Percentiles rank a stretch among this genome's conserved stretches.
These are phyloP conservation scores for Ichneumoninae sp. DNA, from an alignment of 2,888 invertebrate species.

Conservation along the genomic window DNA sequence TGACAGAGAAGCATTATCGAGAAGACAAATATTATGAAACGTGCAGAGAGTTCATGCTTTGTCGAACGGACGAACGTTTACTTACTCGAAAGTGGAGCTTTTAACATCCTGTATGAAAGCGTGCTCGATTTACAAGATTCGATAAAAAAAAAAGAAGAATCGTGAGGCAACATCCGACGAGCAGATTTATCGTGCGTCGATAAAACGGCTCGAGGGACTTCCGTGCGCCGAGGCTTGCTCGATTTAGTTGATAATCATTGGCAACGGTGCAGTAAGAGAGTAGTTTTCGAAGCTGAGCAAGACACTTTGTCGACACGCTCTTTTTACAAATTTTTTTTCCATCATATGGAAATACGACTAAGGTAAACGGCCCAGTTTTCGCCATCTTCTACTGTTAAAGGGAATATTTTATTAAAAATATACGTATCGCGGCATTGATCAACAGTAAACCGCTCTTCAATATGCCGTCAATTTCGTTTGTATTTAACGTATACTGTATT, in stretches of 20 bases:
- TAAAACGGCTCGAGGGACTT: constrained; percentile 7
- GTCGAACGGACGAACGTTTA: constrained; percentile 33
- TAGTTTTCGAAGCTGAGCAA: not conserved
- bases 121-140: constrained; percentile 48
- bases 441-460: no score
- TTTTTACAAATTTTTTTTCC: not conserved
- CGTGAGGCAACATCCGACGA: constrained; percentile 13
- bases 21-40: not conserved
- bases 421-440: no score
- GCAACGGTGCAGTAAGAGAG: not conserved
- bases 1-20: not conserved
- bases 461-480: no score
- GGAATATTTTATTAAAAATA: no score
- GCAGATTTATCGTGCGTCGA: not conserved
- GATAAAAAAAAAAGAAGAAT: not conserved
- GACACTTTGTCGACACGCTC: not conserved
- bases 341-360: not conserved
- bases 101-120: constrained; percentile 53
- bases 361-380: no score
- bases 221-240: not conserved
- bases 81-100: constrained; percentile 55
- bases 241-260: not conserved
- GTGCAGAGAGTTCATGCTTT: constrained; percentile 16
- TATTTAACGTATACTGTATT: no score
- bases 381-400: no score